Evolutionary conservation across 1,140 invertebrate genomes (phyloP).

Genomic region (Scaptomyza pallida): DNA sequence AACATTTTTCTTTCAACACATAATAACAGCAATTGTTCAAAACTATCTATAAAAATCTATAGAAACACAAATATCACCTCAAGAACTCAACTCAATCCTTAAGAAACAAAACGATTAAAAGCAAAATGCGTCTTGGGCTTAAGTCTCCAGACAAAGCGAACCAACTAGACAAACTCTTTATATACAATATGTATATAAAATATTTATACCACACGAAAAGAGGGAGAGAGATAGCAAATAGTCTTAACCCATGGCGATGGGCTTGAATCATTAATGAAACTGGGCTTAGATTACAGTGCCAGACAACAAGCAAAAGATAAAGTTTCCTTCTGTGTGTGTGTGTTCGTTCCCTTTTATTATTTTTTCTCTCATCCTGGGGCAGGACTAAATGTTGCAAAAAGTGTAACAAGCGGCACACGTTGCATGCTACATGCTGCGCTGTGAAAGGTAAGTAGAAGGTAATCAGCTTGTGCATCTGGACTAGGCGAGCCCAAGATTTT

Average conservation of each 20-base stretch:
- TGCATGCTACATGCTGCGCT: conserved; percentile 32
- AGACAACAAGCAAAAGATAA: conserved; percentile 33
- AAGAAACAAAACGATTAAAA: conserved; percentile 23
- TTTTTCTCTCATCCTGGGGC: conserved; percentile 25
- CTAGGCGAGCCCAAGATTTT: conserved; percentile 9
- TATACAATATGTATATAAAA: conserved; percentile 68
- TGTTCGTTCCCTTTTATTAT: background rate
- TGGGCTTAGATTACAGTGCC: conserved; percentile 46
- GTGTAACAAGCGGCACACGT: conserved; percentile 79
- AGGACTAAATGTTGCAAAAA: conserved; percentile 67
- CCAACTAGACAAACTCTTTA: conserved; percentile 52
- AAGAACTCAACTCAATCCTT: conserved; percentile 25
- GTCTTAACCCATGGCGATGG: conserved; percentile 39
- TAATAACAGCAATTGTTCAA: background rate
- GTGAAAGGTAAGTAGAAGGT: conserved; percentile 23
- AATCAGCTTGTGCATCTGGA: conserved; percentile 67
- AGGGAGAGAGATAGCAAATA: conserved; percentile 21
- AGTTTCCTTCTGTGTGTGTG: background rate
- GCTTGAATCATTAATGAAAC: conserved; percentile 76
- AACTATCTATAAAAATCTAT: conserved; percentile 2
- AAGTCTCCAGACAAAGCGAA: conserved; percentile 58
- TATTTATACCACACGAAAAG: conserved; percentile 59
- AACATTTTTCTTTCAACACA: background rate
- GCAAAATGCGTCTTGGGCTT: conserved; percentile 25
- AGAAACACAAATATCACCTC: background rate